Evolutionary conservation across 2,797 vertebrate genomes (phyloP).

Genomic region (Melanitta fusca): DNA sequence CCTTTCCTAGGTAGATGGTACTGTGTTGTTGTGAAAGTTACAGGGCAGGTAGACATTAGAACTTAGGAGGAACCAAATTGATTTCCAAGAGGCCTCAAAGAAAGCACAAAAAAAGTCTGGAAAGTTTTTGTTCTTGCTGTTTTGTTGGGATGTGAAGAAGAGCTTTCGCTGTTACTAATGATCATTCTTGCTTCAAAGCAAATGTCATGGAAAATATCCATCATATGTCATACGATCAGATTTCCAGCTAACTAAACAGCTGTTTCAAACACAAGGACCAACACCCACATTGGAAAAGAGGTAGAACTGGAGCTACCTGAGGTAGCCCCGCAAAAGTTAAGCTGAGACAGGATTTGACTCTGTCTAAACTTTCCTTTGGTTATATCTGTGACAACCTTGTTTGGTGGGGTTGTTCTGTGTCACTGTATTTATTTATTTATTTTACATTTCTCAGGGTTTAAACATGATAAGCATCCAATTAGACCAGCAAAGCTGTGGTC

Average conservation of each 20-base stretch:
- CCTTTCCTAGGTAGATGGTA: neutral
- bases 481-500: neutral
- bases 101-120: neutral
- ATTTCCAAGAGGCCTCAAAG: neutral
- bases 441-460: neutral
- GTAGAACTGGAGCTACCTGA: neutral
- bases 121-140: neutral
- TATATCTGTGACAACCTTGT: neutral
- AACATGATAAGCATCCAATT: rapidly evolving
- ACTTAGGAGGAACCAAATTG: neutral
- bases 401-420: neutral
- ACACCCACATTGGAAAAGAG: neutral
- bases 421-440: neutral
- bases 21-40: neutral
- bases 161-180: neutral
- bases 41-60: neutral
- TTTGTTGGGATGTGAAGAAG: neutral
- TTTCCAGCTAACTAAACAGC: neutral
- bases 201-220: neutral
- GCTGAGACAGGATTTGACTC: neutral
- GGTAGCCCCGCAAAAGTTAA: neutral
- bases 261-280: neutral
- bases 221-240: neutral
- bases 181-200: neutral
- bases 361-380: neutral